phyloP scores from a whole-genome alignment of 1,140 invertebrate genomes.

The Drosophila azteca region DNA sequence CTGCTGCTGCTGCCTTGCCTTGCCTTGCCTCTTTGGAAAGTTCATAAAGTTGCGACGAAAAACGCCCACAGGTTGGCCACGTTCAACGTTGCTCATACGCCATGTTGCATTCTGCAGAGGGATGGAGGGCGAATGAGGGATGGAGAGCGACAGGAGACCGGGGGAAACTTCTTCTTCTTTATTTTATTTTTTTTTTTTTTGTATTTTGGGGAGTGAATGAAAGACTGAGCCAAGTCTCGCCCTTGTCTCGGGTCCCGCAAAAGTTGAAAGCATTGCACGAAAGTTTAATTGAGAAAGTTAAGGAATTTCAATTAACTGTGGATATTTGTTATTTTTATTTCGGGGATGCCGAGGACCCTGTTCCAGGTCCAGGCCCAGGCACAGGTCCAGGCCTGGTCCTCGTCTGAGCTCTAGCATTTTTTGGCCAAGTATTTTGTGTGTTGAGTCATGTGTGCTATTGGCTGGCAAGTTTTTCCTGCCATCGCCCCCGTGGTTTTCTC shows the following conservation, averaged over 20 bases:
- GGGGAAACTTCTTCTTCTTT: conserved; percentile 37
- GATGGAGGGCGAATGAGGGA: not conserved
- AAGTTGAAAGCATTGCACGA: conserved; percentile 78
- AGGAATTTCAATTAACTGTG: conserved; percentile 83
- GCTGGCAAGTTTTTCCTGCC: conserved; percentile 62
- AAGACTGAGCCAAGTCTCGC: conserved; percentile 47
- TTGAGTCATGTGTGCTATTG: conserved; percentile 79
- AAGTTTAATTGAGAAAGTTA: conserved; percentile 83
- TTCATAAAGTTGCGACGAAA: conserved; percentile 78
- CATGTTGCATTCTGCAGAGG: conserved; percentile 51
- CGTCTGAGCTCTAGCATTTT: conserved; percentile 24
- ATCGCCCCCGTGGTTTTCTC: conserved; percentile 24
- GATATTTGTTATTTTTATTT: conserved; percentile 83
- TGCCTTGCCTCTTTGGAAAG: conserved; percentile 49
- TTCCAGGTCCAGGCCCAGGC: conserved; percentile 9
- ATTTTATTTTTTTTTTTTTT: conserved; percentile 4
- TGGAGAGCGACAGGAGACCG: conserved; percentile 12
- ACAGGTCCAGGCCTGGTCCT: not conserved
- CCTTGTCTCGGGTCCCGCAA: conserved; percentile 46
- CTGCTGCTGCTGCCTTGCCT: conserved; percentile 24
- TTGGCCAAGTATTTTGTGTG: conserved; percentile 67
- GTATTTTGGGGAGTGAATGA: conserved; percentile 40
- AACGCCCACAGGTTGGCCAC: conserved; percentile 76
- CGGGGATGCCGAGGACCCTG: conserved; percentile 41
- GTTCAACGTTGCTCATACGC: conserved; percentile 70